These are phyloP conservation scores for Allolobophora icterica DNA, from an alignment of 2,888 invertebrate species.

Conservation along the genomic window DNA sequence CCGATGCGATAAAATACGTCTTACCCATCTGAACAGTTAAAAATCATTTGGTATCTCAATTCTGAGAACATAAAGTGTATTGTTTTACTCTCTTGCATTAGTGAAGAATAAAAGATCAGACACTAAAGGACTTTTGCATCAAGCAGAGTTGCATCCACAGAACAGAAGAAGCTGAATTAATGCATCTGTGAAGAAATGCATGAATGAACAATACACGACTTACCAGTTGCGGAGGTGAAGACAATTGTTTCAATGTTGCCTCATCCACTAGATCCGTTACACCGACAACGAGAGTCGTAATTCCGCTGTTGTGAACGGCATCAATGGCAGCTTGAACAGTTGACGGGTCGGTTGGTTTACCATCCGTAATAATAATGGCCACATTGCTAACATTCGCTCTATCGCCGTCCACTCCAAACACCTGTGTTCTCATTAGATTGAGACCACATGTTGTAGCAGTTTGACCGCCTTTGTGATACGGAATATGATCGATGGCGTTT, in stretches of 20 bases:
- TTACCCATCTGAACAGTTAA: no score
- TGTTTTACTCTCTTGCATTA: no score
- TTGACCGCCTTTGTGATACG: neutral
- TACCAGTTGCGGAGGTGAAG: neutral
- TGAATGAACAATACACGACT: no score
- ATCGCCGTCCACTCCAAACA: neutral
- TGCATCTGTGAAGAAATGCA: no score
- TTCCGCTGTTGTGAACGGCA: constrained; percentile 5
- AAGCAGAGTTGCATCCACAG: no score
- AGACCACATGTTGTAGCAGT: constrained; percentile 15
- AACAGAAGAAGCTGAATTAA: no score
- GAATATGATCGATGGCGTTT: neutral
- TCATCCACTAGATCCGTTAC: constrained; percentile 21
- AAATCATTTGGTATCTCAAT: no score
- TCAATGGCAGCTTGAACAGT: neutral
- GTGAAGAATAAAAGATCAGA: no score
- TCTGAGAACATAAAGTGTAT: no score
- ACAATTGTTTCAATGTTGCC: neutral
- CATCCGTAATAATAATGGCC: constrained; percentile 21
- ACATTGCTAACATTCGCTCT: neutral
- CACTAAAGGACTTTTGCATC: no score
- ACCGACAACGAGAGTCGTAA: neutral
- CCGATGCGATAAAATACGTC: no score
- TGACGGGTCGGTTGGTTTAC: neutral
- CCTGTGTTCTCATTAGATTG: neutral